Base-by-base conservation (phyloP, 2,113 vertebrate species). In the Bufo gargarizans region DNA sequence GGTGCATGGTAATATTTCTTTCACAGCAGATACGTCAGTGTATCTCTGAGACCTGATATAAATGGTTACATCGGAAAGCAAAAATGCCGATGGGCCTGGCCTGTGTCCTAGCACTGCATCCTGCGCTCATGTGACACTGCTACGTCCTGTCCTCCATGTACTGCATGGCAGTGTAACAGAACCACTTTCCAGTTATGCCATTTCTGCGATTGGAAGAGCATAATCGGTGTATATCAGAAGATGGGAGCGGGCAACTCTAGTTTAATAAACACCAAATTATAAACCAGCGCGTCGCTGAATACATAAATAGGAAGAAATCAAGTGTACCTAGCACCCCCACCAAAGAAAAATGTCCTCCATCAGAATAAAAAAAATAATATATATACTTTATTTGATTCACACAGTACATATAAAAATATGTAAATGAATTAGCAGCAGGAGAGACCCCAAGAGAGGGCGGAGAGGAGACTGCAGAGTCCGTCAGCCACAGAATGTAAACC, bases 51-150 rank as follows among this genome's bases (percentile, higher is more conserved):
- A 50, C 47, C 50, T 49, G 17, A 77, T 20, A 53, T 77, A 9
- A 81, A 81, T 13, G 16, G 79, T 61, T 45, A 81, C 10, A 43
- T 6, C 19, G 56, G 16, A 8, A 49, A 74, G 53, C 14, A 20
- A 77, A 81, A 47, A 61, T 80, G 22, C 8, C 14, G 14, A 81
- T 81, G 56, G 61, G 58, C 61, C 61, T 14, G 55, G 78, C 49
- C 43, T 56, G 22, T 33, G 22, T 56, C 78, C 78, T 63, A 17
- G 49, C 63, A 82, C 43, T 19, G 19, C 47, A 7, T 61, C 45
- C 45, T 67, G 45, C 47, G 11, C 58, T 83, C 81, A 67, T 82
- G 22, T 69, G 81, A 83, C 81, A 83, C 47, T 20, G 43, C 33
- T 22, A 50, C 50, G 61, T 49, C 33, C 13, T 49, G 59, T 14